Conservation (phyloP, 2,797 vertebrate species). For the Anguilla marmorata region DNA sequence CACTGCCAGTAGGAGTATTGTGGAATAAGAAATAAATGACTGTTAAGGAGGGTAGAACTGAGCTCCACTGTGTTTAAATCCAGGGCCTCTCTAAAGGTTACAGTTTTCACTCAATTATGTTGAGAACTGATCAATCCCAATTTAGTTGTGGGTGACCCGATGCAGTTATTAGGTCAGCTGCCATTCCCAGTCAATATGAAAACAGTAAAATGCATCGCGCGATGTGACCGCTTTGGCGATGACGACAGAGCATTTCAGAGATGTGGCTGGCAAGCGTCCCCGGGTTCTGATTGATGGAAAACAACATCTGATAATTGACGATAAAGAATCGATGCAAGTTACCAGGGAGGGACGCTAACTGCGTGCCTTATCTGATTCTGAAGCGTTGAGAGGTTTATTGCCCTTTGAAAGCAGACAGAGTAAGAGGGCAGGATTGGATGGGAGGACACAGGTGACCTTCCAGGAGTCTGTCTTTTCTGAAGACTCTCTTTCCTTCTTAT, state of each 20-base stretch:
- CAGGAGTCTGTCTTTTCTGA: slow-evolving; percentile 73
- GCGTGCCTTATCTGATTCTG: background rate
- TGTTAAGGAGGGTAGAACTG: background rate
- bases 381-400: slow-evolving; percentile 58
- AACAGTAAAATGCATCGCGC: background rate
- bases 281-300: background rate
- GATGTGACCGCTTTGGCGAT: background rate
- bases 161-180: background rate
- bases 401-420: slow-evolving; percentile 74
- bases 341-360: background rate
- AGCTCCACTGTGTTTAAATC: background rate
- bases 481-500: slow-evolving; percentile 71
- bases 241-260: background rate
- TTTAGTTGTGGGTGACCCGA: background rate
- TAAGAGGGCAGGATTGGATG: slow-evolving; percentile 65
- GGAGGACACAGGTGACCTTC: slow-evolving; percentile 47
- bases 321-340: background rate
- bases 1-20: background rate
- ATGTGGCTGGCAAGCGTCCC: background rate
- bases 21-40: background rate
- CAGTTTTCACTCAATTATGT: background rate
- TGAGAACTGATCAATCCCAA: slow-evolving; percentile 6
- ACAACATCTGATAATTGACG: background rate
- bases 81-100: background rate
- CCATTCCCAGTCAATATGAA: background rate